Evolutionary conservation across 64 coral and sea anemone genomes (phyloP), one percentile per base, ranked within the genome.

Genomic region (Platygyra sinensis): DNA sequence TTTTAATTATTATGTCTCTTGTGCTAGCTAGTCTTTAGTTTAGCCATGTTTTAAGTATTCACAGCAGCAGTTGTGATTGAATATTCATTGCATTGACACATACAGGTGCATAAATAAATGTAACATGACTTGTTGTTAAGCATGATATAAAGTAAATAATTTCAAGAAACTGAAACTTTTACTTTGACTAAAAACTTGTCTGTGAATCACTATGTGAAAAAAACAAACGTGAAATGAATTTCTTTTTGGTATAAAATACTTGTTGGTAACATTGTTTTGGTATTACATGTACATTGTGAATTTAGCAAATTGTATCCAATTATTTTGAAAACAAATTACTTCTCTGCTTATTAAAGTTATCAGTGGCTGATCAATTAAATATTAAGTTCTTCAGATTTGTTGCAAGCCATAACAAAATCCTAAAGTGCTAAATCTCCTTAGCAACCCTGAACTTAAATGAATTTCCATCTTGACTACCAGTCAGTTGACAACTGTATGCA

Each of bases 311-410:
- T 69, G 22, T 3, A n/a, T 69, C 7, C 22, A 69, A 60, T 83
- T 85, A 60, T 69, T 85, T 85, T 72, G 4, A 85, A 51, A 85
- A 71, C 38, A 67, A 51, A 14, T 85, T 24, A 27, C 11, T 85
- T 71, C 20, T 39, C 62, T 17, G 24, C 81, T 32, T 14, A n/a
- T n/a, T n/a, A n/a, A n/a, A n/a, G n/a, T n/a, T n/a, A 65, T 71
- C 51, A 85, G 61, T 28, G 81, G 7, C 50, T 51, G 11, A 16
- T 20, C 24, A 12, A 50, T 72, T 71, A 85, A 84, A 85, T 85
- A 85, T 85, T 85, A 85, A 85, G 1, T 27, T 85, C 42, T 61
- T 12, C 22, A 12, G 2, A 39, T 42, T 67, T 83, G 60, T 64
- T 14, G 61, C 30, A 83, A 33, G 57, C 65, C 30, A 62, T 83